These are phyloP conservation scores for Philopotamus ludificatus DNA, from an alignment of 1,140 invertebrate genomes.

Conservation along the genomic window DNA sequence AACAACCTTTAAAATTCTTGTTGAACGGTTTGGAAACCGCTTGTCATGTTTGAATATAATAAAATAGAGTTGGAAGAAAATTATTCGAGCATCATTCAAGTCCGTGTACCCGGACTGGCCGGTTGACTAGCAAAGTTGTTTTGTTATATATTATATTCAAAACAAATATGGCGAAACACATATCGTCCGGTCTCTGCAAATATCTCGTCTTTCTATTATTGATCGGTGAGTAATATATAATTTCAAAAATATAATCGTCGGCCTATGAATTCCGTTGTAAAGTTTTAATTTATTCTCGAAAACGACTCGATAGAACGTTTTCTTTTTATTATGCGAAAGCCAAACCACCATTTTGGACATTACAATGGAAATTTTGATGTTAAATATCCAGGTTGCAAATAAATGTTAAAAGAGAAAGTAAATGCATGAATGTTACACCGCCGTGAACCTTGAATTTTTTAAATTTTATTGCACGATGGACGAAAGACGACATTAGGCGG, in stretches of 20 bases:
- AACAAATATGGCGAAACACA: not conserved
- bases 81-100: slow-evolving; percentile 21
- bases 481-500: no score
- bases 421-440: slow-evolving; percentile 18
- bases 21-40: slow-evolving; percentile 15
- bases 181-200: not conserved
- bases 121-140: slow-evolving; percentile 5
- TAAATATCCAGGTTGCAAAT: slow-evolving; percentile 22
- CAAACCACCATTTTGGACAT: no score
- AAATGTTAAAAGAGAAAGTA: slow-evolving; percentile 27
- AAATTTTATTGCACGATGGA: no score
- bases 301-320: no score
- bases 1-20: no score
- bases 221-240: slow-evolving; percentile 5
- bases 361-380: no score
- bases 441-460: slow-evolving; percentile 27
- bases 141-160: not conserved
- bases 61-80: slow-evolving; percentile 18
- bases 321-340: no score
- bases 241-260: not conserved
- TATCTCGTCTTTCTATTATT: slow-evolving; percentile 2
- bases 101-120: slow-evolving; percentile 16
- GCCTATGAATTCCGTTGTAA: not conserved
- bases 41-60: slow-evolving; percentile 3
- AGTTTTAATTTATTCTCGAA: no score